Base-by-base conservation (phyloP, 2,797 vertebrate genomes). In the Heliangelus exortis region DNA sequence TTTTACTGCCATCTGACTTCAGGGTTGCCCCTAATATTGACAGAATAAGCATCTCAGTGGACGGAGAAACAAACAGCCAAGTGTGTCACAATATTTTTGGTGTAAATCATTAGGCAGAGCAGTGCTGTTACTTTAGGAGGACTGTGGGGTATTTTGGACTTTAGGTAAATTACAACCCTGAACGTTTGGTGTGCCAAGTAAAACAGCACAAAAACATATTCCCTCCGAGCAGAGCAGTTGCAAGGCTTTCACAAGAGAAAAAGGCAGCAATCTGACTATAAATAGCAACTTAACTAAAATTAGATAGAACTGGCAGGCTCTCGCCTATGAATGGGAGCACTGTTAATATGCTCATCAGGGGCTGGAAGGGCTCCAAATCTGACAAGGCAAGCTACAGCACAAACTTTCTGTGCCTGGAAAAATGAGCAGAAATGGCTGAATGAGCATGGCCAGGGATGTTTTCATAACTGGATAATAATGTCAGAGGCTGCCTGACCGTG, bases 271-370 rank as follows among this genome's bases (percentile, higher is more conserved):
- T 89, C 75, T 4, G 2, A 18, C 93, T 96, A 96, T 91, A 96
- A 96, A 96, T 96, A 96, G 93, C 80, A 92, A 67, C 87, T 71
- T 76, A 34, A 79, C 94, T 96, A 95, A 97, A 96, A 95, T 96
- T 96, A 96, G 93, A 85, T 90, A 79, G 95, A 88, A 78, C 79
- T 92, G 92, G 95, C 95, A 95, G 94, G 87, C 91, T 91, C 50
- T 58, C n/a, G 1, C 10, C 84, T 73, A 59, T 96, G 93, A 97
- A 96, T 94, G 92, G 94, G 84, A 95, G 95, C 91, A 81, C 92
- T 97, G 96, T 96, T 96, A 97, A 96, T 94, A 83, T 94, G 91
- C 95, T 96, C 95, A 86, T 96, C 93, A 91, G 92, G 94, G 95
- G 93, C 86, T 97, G 95, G 96, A 95, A 92, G 77, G 89, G 63